Percentiles rank a stretch among this genome's conserved stretches.
phyloP scores from a whole-genome alignment of 92 coral and sea anemone species.

The Umimayanthus chanpuru region DNA sequence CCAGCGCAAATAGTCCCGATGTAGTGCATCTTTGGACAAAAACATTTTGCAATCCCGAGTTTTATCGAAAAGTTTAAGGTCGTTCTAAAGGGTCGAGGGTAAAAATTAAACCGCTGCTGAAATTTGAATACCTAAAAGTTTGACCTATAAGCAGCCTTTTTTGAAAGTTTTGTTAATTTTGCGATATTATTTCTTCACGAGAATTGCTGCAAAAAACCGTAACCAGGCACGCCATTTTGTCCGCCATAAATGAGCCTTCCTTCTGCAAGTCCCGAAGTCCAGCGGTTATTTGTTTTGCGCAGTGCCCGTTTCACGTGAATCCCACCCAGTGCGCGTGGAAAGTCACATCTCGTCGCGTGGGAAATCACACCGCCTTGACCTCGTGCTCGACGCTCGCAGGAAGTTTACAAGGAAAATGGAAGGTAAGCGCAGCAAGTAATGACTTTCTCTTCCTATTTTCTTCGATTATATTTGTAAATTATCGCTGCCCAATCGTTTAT shows the following conservation, averaged over 20 bases:
- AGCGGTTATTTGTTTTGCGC: conserved; percentile 4
- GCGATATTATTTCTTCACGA: neutral
- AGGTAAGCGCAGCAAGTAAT: neutral
- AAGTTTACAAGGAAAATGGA: neutral
- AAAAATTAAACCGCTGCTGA: conserved; percentile 10
- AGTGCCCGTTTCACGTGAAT: conserved; percentile 7
- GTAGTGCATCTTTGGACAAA: too few species aligned
- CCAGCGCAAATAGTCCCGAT: too few species aligned
- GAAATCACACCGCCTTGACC: conserved; percentile 18
- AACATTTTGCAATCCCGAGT: too few species aligned
- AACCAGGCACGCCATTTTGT: conserved; percentile 7
- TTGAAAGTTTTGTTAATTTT: neutral
- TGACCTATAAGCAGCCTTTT: conserved; percentile 16
- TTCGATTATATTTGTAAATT: neutral
- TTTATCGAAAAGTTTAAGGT: neutral
- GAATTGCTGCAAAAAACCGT: conserved; percentile 10
- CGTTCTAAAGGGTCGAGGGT: conserved; percentile 13
- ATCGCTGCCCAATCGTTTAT: neutral
- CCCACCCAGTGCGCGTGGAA: conserved; percentile 17
- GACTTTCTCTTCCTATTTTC: conserved; percentile 18
- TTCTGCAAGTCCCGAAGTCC: conserved; percentile 10
- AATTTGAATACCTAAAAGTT: neutral
- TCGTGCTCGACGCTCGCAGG: neutral
- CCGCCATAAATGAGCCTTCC: conserved; percentile 21
- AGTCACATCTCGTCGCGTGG: neutral